phyloP scores from a whole-genome alignment of 2,888 invertebrate species.

The Octodonta nipae region DNA sequence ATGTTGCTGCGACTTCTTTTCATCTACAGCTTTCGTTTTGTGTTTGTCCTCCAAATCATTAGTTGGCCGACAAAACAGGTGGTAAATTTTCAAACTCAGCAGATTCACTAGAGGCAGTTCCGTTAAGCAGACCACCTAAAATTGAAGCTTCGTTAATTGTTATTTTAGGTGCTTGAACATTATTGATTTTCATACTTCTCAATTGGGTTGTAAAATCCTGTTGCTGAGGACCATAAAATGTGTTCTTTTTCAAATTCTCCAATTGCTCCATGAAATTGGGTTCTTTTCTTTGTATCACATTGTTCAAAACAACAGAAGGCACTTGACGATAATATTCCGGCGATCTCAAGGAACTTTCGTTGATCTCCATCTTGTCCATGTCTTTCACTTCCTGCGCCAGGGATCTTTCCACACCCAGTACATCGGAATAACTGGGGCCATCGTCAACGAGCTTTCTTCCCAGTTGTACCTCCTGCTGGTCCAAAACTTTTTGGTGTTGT shows the following conservation, averaged over 20 bases:
- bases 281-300: conserved; percentile 6
- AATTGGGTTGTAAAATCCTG: too few species aligned
- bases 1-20: too few species aligned
- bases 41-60: too few species aligned
- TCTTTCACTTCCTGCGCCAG: conserved; percentile 13
- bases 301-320: conserved; percentile 6
- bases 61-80: too few species aligned
- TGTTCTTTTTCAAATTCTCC: conserved; percentile 4
- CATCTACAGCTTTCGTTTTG: too few species aligned
- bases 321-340: conserved; percentile 3
- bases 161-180: too few species aligned
- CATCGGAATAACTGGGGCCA: conserved; percentile 7
- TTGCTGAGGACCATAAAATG: too few species aligned
- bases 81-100: too few species aligned
- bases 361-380: conserved; percentile 10
- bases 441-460: conserved; percentile 13
- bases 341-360: conserved; percentile 8
- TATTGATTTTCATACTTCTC: too few species aligned
- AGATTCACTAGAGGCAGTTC: too few species aligned
- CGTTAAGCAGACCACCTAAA: too few species aligned
- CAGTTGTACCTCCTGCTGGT: conserved; percentile 10
- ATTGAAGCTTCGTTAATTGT: too few species aligned
- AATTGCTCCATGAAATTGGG: conserved; percentile 3
- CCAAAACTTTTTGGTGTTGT: neutral
- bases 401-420: conserved; percentile 13